A percentile compares a stretch with the other conserved stretches of the same genome.
These are phyloP conservation scores for Patella ulyssiponensis DNA, from an alignment of 2,888 invertebrate genomes.

Conservation along the genomic window DNA sequence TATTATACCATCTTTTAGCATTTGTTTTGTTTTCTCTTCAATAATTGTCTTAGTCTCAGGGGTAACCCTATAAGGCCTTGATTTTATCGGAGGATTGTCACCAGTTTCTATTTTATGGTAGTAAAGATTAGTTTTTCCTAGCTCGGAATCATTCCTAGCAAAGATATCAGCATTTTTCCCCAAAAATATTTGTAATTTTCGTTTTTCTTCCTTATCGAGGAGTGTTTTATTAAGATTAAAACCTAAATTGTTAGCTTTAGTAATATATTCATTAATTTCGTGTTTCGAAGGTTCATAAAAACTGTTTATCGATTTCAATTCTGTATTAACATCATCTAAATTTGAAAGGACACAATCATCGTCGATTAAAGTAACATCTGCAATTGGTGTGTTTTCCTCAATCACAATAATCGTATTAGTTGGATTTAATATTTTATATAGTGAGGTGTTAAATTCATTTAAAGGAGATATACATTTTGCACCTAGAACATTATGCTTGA, in stretches of 20 bases:
- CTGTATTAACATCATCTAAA: too few species aligned
- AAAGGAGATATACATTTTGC: too few species aligned
- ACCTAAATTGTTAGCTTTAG: neutral
- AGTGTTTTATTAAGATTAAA: constrained; percentile 19
- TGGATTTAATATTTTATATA: too few species aligned
- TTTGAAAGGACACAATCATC: too few species aligned
- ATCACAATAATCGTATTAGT: too few species aligned
- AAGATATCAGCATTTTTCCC: constrained; percentile 15
- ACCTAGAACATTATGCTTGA: too few species aligned
- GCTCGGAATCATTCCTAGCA: constrained; percentile 27
- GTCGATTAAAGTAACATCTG: too few species aligned
- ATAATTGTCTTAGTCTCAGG: constrained; percentile 28
- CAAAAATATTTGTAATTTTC: neutral
- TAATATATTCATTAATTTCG: neutral
- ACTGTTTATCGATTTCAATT: too few species aligned
- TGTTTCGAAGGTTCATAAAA: too few species aligned
- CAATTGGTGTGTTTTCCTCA: too few species aligned
- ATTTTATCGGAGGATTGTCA: constrained; percentile 28
- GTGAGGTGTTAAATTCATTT: too few species aligned
- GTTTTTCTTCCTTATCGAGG: constrained; percentile 13
- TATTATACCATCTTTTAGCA: constrained; percentile 30
- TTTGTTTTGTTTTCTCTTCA: constrained; percentile 36
- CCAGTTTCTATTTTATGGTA: constrained; percentile 40
- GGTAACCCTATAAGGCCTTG: constrained; percentile 27
- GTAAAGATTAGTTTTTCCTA: constrained; percentile 34